Conservation (phyloP, 1,140 invertebrate genomes). For the Oreohelix idahoensis region DNA sequence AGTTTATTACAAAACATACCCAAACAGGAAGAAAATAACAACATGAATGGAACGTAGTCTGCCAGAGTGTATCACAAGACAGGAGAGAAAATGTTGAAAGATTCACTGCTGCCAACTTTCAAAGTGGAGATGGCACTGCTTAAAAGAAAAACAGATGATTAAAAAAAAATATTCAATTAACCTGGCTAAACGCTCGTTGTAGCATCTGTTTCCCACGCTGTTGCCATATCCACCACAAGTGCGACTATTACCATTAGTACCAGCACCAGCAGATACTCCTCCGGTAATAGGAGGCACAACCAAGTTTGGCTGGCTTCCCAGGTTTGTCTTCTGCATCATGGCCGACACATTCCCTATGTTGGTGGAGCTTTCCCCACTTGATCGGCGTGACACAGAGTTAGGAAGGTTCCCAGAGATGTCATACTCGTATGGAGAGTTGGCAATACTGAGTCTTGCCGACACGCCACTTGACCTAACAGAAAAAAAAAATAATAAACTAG, state of each 20-base stretch:
- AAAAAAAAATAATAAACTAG: background rate
- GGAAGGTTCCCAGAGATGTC: conserved; percentile 78
- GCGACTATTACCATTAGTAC: background rate
- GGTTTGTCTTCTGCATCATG: conserved; percentile 74
- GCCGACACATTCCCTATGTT: conserved; percentile 74
- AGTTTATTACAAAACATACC: too few relatives aligned
- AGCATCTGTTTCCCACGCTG: conserved; percentile 58
- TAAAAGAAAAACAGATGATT: too few relatives aligned
- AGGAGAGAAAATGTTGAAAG: too few relatives aligned
- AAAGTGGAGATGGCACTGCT: too few relatives aligned
- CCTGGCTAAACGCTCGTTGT: conserved; percentile 60
- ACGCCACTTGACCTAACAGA: conserved; percentile 31
- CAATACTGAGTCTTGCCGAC: conserved; percentile 62
- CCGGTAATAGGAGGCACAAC: conserved; percentile 73
- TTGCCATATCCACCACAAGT: conserved; percentile 1
- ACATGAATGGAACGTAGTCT: too few relatives aligned
- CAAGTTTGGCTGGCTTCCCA: conserved; percentile 77
- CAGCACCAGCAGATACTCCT: background rate
- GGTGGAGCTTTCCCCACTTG: conserved; percentile 75
- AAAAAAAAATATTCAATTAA: conserved; percentile 23
- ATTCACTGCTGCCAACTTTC: too few relatives aligned
- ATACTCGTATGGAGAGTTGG: conserved; percentile 77
- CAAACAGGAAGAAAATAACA: too few relatives aligned
- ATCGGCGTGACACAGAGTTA: conserved; percentile 85
- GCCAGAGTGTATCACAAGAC: too few relatives aligned